A percentile compares a stretch with the other conserved stretches of the same genome.
Conservation (phyloP, 2,888 invertebrate genomes). For the Drosophila antonietae region DNA sequence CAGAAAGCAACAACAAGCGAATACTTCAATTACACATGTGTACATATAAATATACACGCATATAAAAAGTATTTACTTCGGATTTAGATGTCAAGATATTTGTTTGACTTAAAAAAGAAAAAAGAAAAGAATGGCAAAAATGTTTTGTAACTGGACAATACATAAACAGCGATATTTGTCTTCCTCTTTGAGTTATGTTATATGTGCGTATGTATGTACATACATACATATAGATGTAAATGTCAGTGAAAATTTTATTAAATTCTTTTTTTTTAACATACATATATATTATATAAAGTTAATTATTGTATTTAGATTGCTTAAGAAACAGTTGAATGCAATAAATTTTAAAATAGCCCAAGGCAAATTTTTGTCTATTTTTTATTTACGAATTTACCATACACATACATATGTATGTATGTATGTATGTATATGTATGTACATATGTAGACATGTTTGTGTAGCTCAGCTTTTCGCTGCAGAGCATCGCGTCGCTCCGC, state of each 20-base stretch:
- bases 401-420: background rate
- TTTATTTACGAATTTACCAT: background rate
- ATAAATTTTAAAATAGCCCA: slow-evolving; percentile 43
- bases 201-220: no score
- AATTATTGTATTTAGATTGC: slow-evolving; percentile 33
- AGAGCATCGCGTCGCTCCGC: no score
- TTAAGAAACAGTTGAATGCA: slow-evolving; percentile 38
- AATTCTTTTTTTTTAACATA: background rate
- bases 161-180: slow-evolving; percentile 12
- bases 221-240: no score
- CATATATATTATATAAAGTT: background rate
- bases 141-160: slow-evolving; percentile 12
- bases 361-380: slow-evolving; percentile 20
- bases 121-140: slow-evolving; percentile 4
- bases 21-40: slow-evolving; percentile 21
- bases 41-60: slow-evolving; percentile 1
- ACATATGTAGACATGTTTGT: background rate
- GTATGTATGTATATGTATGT: background rate
- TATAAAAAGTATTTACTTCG: slow-evolving; percentile 5
- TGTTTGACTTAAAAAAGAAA: slow-evolving; percentile 16
- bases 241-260: background rate
- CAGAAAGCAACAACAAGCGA: background rate
- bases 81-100: slow-evolving; percentile 25
- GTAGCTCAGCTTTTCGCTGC: background rate
- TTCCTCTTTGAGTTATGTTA: slow-evolving; percentile 12